These are phyloP conservation scores for Falcaria lacertinaria DNA, from an alignment of 2,888 invertebrate species.

Conservation along the genomic window DNA sequence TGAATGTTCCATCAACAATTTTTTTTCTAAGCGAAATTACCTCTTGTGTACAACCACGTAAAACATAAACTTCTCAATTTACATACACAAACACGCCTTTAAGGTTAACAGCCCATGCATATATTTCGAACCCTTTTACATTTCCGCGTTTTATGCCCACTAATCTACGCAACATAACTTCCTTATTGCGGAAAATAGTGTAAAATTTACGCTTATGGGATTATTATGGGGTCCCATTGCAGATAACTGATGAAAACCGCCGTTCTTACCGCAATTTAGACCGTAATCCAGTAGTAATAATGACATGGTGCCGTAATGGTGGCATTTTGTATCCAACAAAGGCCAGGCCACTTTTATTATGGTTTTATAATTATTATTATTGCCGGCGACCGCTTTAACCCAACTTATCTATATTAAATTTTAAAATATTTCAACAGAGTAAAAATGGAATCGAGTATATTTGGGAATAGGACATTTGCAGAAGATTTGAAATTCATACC, in stretches of 20 bases:
- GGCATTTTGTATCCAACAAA: background rate
- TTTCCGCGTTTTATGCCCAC: background rate
- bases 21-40: background rate
- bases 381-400: too few species aligned
- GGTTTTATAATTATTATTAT: background rate
- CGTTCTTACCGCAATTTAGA: conserved; percentile 8
- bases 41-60: background rate
- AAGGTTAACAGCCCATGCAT: background rate
- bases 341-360: background rate
- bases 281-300: background rate
- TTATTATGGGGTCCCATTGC: background rate
- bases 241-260: background rate
- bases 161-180: background rate
- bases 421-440: too few species aligned
- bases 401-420: too few species aligned
- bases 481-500: too few species aligned
- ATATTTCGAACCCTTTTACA: background rate
- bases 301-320: background rate
- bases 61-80: background rate
- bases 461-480: too few species aligned
- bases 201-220: background rate
- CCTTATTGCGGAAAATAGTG: background rate
- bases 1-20: too few species aligned
- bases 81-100: background rate
- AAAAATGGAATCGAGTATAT: too few species aligned